These are phyloP conservation scores for Oryzias celebensis DNA, from an alignment of 2,113 vertebrate species.

Conservation along the genomic window DNA sequence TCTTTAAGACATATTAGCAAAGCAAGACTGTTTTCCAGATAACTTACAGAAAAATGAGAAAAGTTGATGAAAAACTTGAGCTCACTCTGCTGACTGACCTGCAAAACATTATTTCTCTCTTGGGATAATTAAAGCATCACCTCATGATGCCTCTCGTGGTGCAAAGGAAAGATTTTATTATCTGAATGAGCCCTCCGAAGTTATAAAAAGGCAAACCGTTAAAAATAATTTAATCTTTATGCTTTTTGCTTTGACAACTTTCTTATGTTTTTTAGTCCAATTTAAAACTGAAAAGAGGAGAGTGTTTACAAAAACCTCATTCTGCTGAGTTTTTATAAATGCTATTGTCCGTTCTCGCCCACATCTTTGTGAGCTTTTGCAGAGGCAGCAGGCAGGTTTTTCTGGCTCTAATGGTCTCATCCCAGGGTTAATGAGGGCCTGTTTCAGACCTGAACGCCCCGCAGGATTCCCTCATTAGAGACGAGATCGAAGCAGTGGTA, in stretches of 20 bases:
- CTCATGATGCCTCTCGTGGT: background rate
- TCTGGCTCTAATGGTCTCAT: conserved; percentile 57
- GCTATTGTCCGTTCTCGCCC: conserved; percentile 28
- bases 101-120: background rate
- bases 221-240: background rate
- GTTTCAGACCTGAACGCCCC: conserved; percentile 51
- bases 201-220: background rate
- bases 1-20: too few species aligned
- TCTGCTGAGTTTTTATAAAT: conserved; percentile 50
- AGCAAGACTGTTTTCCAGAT: too few species aligned
- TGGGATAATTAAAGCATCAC: conserved; percentile 4
- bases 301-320: conserved; percentile 23
- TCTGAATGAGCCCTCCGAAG: background rate
- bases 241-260: too few species aligned
- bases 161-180: background rate
- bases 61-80: background rate
- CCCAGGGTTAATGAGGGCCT: conserved; percentile 67
- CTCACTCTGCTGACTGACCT: conserved; percentile 1
- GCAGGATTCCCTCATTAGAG: conserved; percentile 69
- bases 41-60: too few species aligned
- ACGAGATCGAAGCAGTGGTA: conserved; percentile 31
- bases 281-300: too few species aligned
- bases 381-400: conserved; percentile 46
- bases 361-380: conserved; percentile 41
- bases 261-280: too few species aligned